Evolutionary conservation across 2,888 invertebrate species (phyloP).

Genomic region (Chironomus riparius): DNA sequence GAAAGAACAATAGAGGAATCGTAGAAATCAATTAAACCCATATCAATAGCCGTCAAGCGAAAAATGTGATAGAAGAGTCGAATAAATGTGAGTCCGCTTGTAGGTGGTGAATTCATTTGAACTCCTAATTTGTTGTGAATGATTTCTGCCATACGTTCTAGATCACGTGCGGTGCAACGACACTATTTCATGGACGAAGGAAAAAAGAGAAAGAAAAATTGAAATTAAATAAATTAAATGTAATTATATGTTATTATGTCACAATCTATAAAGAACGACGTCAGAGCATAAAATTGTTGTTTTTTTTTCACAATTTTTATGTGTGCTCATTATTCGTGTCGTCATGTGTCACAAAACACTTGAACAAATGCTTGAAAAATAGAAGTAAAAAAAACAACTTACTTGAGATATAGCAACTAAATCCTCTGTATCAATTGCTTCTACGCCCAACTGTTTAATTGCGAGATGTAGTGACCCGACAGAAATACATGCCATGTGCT

Average conservation of each 20-base stretch:
- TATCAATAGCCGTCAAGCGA: slow-evolving; percentile 46
- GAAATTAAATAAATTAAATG: too few relatives aligned
- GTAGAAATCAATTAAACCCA: slow-evolving; percentile 47
- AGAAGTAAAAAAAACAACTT: slow-evolving; percentile 23
- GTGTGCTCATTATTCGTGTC: too few relatives aligned
- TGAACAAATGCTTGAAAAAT: background rate
- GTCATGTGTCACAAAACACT: background rate
- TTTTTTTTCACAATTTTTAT: too few relatives aligned
- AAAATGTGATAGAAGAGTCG: slow-evolving; percentile 56
- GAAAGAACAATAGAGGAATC: slow-evolving; percentile 48
- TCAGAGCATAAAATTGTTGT: too few relatives aligned
- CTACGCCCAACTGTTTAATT: slow-evolving; percentile 53
- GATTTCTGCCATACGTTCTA: slow-evolving; percentile 76
- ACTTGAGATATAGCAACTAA: slow-evolving; percentile 51
- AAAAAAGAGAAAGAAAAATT: slow-evolving; percentile 14
- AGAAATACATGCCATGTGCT: slow-evolving; percentile 80
- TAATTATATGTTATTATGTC: background rate
- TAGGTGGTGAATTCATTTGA: slow-evolving; percentile 48
- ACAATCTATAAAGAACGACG: background rate
- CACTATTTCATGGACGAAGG: slow-evolving; percentile 58
- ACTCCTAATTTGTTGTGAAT: slow-evolving; percentile 68
- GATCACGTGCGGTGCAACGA: slow-evolving; percentile 75
- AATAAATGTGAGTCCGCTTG: slow-evolving; percentile 61
- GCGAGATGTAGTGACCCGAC: slow-evolving; percentile 80
- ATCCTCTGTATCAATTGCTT: slow-evolving; percentile 55